Base-by-base conservation (phyloP, 2,888 invertebrate species). In the Stenolophus ochropezus region DNA sequence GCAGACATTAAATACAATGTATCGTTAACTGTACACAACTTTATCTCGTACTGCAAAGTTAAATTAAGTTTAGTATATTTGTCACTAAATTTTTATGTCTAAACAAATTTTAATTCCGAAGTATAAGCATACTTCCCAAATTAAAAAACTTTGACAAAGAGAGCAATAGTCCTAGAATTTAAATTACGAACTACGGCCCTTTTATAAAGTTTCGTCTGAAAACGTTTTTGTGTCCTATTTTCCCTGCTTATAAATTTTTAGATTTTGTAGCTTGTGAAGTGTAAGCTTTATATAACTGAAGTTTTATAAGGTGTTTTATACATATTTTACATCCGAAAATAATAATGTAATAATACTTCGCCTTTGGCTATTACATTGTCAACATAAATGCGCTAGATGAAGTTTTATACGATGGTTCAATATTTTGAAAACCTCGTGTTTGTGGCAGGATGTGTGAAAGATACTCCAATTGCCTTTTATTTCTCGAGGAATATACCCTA, bases 321-420 rank as follows among this genome's bases (percentile, higher is more conserved):
- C 65, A 33, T 27, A 33, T 69, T 69, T 69, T 69, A 69, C 33
- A 33, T 42, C 33, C 18, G 18, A 69, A 69, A 69, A 69, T 69
- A 69, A 69, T 69, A 69, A 69, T 33, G 33, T 69, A 18, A 69
- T 69, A 33, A 69, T 69, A 18, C 33, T 69, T 33, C 33, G 65
- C 33, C 65, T 14, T 16, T 69, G 65, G 65, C 65, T 69, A 69
- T 69, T 69, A 69, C 65, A 16, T 11, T 18, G 65, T 69, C 33
- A 69, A 25, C 23, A n/a, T 25, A 27, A 23, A 61, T 25, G 25
- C n/a, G 20, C 42, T 27, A 27, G 65, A 69, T 33, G 65, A 61
- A 61, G 61, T 61, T 69, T 61, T 69, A 69, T 69, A 69, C 27
- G 33, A 69, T 69, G 18, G 65, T 33, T 69, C 65, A 69, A 33